Conservation (phyloP, 2,797 vertebrate genomes). For the Chaenodraco wilsoni region DNA sequence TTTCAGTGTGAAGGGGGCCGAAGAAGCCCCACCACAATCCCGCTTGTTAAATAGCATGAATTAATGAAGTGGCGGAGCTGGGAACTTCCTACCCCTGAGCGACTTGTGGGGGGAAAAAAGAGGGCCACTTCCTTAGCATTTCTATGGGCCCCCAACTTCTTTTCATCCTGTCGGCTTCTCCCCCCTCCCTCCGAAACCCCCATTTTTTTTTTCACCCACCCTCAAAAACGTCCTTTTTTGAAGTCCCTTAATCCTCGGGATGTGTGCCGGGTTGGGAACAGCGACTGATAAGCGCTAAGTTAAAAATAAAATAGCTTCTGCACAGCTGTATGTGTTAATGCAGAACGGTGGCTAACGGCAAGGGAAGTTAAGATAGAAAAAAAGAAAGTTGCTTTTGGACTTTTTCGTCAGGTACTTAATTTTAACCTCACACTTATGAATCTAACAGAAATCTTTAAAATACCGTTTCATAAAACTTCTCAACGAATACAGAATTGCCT, state of each 20-base stretch:
- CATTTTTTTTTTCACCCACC: constrained; percentile 3
- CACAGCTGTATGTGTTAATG: constrained; percentile 62
- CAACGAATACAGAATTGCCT: constrained; percentile 20
- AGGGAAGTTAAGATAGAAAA: constrained; percentile 57
- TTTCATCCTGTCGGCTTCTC: constrained; percentile 79
- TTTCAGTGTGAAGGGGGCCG: constrained; percentile 78
- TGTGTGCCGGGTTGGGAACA: constrained; percentile 76
- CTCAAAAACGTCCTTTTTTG: constrained; percentile 63
- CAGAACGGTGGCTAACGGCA: constrained; percentile 67
- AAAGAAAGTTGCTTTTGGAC: constrained; percentile 65
- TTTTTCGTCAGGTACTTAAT: constrained; percentile 15
- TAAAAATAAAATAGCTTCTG: constrained; percentile 56
- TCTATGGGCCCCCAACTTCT: constrained; percentile 82
- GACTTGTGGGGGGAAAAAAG: constrained; percentile 68
- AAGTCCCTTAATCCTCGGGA: constrained; percentile 83
- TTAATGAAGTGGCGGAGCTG: constrained; percentile 88
- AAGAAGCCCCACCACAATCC: constrained; percentile 80
- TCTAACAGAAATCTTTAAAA: constrained; percentile 29
- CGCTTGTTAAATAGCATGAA: constrained; percentile 86
- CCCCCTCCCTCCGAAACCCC: constrained; percentile 24
- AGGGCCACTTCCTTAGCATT: constrained; percentile 83
- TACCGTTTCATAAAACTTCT: constrained; percentile 18
- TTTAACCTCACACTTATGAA: neutral
- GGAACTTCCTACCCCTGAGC: constrained; percentile 83
- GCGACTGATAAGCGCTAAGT: constrained; percentile 80